Conservation (phyloP, 2,888 invertebrate genomes). For the Idaea dimidiata region DNA sequence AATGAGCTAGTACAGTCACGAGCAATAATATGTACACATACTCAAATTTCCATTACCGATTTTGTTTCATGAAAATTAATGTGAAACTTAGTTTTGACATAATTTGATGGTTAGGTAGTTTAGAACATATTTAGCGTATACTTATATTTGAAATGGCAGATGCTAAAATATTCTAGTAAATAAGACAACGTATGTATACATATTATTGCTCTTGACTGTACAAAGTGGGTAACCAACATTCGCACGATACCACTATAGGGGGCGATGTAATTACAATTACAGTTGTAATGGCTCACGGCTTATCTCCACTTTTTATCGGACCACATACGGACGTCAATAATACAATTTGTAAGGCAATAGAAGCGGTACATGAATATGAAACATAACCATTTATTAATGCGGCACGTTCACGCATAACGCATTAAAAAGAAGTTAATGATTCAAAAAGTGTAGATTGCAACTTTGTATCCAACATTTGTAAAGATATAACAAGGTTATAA, state of each 20-base stretch:
- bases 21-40: too few relatives aligned
- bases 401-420: neutral
- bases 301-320: neutral
- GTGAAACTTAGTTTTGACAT: too few relatives aligned
- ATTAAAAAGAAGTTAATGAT: neutral
- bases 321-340: neutral
- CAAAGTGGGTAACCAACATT: neutral
- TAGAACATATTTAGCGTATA: too few relatives aligned
- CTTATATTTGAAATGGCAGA: too few relatives aligned
- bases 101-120: too few relatives aligned
- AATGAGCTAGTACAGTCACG: neutral
- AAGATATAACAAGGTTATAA: neutral
- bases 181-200: too few relatives aligned
- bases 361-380: neutral
- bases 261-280: neutral
- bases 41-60: too few relatives aligned
- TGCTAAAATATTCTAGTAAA: too few relatives aligned
- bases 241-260: neutral
- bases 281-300: neutral
- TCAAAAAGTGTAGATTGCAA: neutral
- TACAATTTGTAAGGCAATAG: neutral
- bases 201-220: too few relatives aligned
- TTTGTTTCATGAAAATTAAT: too few relatives aligned
- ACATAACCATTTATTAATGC: neutral
- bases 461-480: neutral